Evolutionary conservation across 2,888 invertebrate species (phyloP), one percentile per base, ranked within the genome.

Genomic region (Eupsilia transversa): DNA sequence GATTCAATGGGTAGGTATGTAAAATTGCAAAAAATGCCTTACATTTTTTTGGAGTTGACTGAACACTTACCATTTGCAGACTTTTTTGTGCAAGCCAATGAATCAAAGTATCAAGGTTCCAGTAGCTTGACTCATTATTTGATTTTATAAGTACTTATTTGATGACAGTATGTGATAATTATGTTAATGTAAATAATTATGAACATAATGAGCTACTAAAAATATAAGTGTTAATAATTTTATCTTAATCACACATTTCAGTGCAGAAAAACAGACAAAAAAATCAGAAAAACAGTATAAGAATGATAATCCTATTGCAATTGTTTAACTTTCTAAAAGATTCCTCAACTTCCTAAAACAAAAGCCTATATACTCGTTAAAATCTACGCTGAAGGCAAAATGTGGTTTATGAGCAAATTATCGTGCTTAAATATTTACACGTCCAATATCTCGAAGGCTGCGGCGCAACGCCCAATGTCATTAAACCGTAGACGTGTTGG

Each of bases 341-440:
- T 82, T 56, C 38, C 33, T 56, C 6, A 65, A 60, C 41, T 74
- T 76, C 61, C 33, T 77, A 74, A 79, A 81, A 75, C 63, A 82
- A 82, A 73, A 79, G 49, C 66, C 52, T 74, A 66, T 79, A 77
- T 84, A 78, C 70, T 69, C 67, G 70, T 85, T 79, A 82, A 80
- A 82, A 86, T 87, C 81, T 79, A 75, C 66, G 56, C 64, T 76
- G 65, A 83, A 86, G 85, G 85, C 74, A 79, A 85, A 85, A 84
- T 82, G 74, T 87, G 86, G 88, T 88, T 87, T 85, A 88, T 85
- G 87, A 90, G 89, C 90, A 92, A 91, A 92, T 92, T 91, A 91
- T 90, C 86, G 87, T 87, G 84, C 86, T 91, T 88, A 91, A 92
- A 93, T 91, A 92, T 93, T 93, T 89, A 91, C 89, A 82, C 83